Conservation (phyloP, 2,113 vertebrate genomes). For the Phalacrocorax aristotelis region DNA sequence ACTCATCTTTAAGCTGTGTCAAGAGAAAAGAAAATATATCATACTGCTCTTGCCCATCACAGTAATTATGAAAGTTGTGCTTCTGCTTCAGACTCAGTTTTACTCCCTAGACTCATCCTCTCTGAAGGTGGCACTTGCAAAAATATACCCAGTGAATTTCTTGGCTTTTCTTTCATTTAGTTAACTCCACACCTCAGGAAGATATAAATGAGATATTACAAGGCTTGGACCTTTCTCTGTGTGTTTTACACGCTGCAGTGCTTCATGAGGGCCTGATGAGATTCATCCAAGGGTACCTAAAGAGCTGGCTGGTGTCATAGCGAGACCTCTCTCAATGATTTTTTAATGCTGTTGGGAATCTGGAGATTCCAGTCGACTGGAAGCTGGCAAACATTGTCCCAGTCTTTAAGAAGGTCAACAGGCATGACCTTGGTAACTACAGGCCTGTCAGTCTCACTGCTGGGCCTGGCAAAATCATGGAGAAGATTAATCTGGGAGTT, state of each 20-base stretch:
- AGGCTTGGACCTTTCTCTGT: not conserved
- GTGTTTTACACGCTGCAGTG: not conserved
- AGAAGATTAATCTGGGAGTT: too few relatives aligned
- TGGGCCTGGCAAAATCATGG: too few relatives aligned
- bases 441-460: too few relatives aligned
- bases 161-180: not conserved
- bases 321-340: too few relatives aligned
- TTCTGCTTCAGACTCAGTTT: not conserved
- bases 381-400: too few relatives aligned
- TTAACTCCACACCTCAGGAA: not conserved
- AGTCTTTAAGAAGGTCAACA: too few relatives aligned
- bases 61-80: not conserved
- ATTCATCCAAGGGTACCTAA: too few relatives aligned
- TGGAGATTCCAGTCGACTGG: too few relatives aligned
- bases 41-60: not conserved
- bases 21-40: not conserved
- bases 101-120: not conserved
- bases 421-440: too few relatives aligned
- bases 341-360: too few relatives aligned
- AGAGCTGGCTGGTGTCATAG: too few relatives aligned
- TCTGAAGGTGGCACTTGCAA: not conserved
- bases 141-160: not conserved
- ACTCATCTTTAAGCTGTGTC: not conserved
- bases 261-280: not conserved
- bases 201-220: not conserved